A percentile compares a stretch with the other conserved stretches of the same genome.
phyloP scores from a whole-genome alignment of 2,888 invertebrate genomes.

The Thera obeliscata region DNA sequence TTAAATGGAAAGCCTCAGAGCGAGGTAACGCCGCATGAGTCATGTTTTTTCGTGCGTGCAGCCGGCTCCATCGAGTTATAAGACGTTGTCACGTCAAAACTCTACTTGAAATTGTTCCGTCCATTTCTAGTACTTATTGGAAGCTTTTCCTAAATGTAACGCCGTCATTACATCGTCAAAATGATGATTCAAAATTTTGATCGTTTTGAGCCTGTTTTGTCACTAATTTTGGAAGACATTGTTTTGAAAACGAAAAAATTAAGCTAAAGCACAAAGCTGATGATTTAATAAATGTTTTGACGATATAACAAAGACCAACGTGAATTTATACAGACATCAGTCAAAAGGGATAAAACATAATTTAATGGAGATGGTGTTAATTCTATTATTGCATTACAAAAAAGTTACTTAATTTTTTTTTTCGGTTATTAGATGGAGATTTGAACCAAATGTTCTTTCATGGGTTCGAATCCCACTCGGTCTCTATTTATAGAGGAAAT shows the following conservation, averaged over 20 bases:
- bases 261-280: slow-evolving; percentile 2
- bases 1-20: too few species aligned
- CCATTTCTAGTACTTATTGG: slow-evolving; percentile 9
- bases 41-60: too few species aligned
- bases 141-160: slow-evolving; percentile 27
- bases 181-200: neutral
- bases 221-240: slow-evolving; percentile 17
- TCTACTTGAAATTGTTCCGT: neutral
- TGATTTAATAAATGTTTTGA: slow-evolving; percentile 13
- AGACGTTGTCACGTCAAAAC: neutral
- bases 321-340: slow-evolving; percentile 22
- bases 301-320: slow-evolving; percentile 19
- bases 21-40: too few species aligned
- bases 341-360: slow-evolving; percentile 20
- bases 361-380: neutral
- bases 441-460: too few species aligned
- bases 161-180: slow-evolving; percentile 36
- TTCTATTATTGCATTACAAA: neutral
- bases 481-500: too few species aligned
- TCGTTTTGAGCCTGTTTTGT: slow-evolving; percentile 3
- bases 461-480: too few species aligned
- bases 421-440: neutral
- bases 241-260: neutral
- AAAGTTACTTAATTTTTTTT: neutral
- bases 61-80: too few species aligned